Base-by-base conservation (phyloP, 2,888 invertebrate genomes). In the Synergus gifuensis region DNA sequence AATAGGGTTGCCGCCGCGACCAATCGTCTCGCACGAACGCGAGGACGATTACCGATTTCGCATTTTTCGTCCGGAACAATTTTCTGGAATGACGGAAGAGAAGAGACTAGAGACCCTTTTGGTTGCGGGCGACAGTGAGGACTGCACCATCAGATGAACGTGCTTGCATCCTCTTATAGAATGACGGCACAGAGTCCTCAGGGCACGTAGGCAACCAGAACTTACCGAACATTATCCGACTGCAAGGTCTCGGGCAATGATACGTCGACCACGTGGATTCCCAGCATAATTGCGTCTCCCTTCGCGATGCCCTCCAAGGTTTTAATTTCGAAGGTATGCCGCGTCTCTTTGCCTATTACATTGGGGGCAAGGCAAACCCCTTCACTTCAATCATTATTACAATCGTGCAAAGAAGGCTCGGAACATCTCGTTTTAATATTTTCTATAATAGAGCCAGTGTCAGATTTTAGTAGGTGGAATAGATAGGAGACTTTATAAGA, bases 41-140 rank as follows among this genome's bases (percentile, higher is more conserved):
- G 44, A 76, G 40, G 76, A 49, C 77, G 76, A 84, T 84, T 84
- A 84, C 83, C 84, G 81, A 83, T 84, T 84, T 81, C 77, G 40
- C 36, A 77, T 78, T 81, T 80, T 84, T 79, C 46, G 46, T 36
- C 40, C 40, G 60, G 14, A 42, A 76, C 79, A 76, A 83, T 81
- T 81, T 80, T 80, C 78, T 77, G 79, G 78, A 64, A 66, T 66
- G 76, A 76, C 79, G 79, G 76, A 78, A 78, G 69, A 78, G 69
- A 62, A 36, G 36, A 69, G 44, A 54, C 44, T 14, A 28, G 42
- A 49, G 54, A n/a, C 42, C 49, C 46, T 44, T 54, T 76, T 76
- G 77, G 76, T 66, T 66, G 79, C 73, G 73, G 49, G 73, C 73
- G 73, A 73, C 73, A 73, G n/a, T 62, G 62, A 62, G 28, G 62